Evolutionary conservation across 2,113 vertebrate genomes (phyloP).

Genomic region (Promerops cafer): DNA sequence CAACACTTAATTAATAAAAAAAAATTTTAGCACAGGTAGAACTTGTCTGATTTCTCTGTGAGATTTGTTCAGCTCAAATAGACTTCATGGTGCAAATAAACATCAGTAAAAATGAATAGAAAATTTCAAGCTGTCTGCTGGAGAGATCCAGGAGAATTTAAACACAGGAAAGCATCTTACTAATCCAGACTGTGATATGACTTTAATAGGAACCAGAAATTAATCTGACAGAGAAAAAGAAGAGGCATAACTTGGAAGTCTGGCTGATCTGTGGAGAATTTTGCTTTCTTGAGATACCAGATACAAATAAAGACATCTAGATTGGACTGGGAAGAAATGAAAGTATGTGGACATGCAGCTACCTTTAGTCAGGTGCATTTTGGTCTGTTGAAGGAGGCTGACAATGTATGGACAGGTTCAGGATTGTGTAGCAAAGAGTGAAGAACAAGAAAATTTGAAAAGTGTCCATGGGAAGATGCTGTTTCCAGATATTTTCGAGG

Average conservation of each 20-base stretch:
- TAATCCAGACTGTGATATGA: background rate
- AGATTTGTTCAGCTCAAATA: background rate
- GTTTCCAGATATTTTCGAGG: background rate
- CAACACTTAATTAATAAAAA: background rate
- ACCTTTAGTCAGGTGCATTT: background rate
- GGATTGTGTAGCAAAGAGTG: background rate
- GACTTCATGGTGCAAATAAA: background rate
- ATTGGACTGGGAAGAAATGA: background rate
- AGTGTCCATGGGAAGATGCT: background rate
- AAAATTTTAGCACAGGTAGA: background rate
- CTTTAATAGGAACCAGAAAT: background rate
- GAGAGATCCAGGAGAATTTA: background rate
- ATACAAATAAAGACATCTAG: background rate
- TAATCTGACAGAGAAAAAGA: background rate
- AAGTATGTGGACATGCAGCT: background rate
- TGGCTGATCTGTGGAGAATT: background rate
- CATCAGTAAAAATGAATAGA: background rate
- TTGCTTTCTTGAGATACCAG: background rate
- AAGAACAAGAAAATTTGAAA: background rate
- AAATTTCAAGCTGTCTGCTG: background rate
- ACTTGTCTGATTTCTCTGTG: background rate
- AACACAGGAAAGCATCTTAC: background rate
- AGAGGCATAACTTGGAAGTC: background rate
- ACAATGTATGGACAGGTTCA: background rate
- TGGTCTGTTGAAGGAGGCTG: background rate